Percentiles rank a stretch among this genome's conserved stretches.
Conservation (phyloP, 1,140 invertebrate genomes). For the Catajapyx aquilonaris region DNA sequence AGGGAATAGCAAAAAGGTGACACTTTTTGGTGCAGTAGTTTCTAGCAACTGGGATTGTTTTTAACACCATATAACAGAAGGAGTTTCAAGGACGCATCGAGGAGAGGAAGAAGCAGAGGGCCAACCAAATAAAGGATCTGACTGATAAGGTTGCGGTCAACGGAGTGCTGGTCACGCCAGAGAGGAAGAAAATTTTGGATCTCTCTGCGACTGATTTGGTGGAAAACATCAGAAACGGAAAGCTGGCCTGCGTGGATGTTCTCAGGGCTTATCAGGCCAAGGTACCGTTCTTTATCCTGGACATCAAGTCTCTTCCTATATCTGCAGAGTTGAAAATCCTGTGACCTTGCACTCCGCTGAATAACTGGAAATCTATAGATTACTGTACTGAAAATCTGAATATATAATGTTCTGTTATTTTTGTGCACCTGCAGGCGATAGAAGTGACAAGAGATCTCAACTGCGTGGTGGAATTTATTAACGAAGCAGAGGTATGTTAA, state of each 20-base stretch:
- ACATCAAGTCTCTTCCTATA: too few relatives aligned
- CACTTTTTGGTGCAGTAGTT: too few relatives aligned
- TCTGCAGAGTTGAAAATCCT: too few relatives aligned
- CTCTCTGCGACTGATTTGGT: conserved; percentile 3
- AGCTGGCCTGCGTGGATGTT: conserved; percentile 4
- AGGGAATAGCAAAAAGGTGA: too few relatives aligned
- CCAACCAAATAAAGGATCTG: neutral
- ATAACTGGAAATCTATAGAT: too few relatives aligned
- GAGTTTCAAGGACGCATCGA: neutral
- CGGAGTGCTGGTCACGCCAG: neutral
- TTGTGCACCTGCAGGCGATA: conserved; percentile 14
- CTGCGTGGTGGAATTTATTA: conserved; percentile 18
- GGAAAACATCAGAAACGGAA: neutral
- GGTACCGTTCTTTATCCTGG: too few relatives aligned
- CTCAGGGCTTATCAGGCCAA: conserved; percentile 7
- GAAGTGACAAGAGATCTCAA: conserved; percentile 16
- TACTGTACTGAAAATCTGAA: too few relatives aligned
- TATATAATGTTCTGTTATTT: too few relatives aligned
- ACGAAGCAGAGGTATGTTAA: conserved; percentile 14
- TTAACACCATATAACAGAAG: neutral
- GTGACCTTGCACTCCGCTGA: too few relatives aligned
- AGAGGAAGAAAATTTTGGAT: neutral
- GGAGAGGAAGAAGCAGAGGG: neutral
- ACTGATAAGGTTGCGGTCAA: neutral
- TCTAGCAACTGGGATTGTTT: too few relatives aligned